Evolutionary conservation across 2,888 invertebrate genomes (phyloP).

Genomic region (Seira ritae): DNA sequence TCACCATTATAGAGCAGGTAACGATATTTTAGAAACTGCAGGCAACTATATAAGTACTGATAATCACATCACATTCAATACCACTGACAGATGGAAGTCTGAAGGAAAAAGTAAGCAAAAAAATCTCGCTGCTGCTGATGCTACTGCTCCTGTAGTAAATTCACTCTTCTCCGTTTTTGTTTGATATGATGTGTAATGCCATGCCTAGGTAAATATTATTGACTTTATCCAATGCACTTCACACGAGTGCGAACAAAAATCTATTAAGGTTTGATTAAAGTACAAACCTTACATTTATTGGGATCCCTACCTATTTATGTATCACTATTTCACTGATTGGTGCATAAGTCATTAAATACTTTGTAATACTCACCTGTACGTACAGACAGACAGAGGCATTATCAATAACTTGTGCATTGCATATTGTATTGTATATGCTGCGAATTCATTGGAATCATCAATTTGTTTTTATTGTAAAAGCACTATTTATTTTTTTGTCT

Average conservation of each 20-base stretch:
- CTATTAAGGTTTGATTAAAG: background rate
- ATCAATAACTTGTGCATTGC: too few species aligned
- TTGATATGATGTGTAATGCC: background rate
- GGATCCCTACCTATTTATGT: too few species aligned
- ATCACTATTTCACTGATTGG: background rate
- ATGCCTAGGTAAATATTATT: background rate
- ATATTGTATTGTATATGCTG: too few species aligned
- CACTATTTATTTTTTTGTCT: too few species aligned
- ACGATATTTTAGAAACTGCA: background rate
- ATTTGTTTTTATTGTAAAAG: too few species aligned
- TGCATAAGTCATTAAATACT: too few species aligned
- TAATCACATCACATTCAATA: background rate
- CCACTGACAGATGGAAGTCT: background rate
- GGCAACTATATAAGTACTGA: background rate
- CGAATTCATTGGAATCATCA: too few species aligned
- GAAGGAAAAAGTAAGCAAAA: background rate
- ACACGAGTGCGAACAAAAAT: conserved; percentile 14
- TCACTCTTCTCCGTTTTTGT: background rate
- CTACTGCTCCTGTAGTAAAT: background rate
- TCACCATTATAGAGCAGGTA: background rate
- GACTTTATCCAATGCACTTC: conserved; percentile 24
- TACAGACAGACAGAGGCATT: too few species aligned
- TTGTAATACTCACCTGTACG: too few species aligned
- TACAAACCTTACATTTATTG: background rate
- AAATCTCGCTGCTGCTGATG: background rate